Evolutionary conservation across 2,888 invertebrate genomes (phyloP).

Genomic region (Drosophila mercatorum): DNA sequence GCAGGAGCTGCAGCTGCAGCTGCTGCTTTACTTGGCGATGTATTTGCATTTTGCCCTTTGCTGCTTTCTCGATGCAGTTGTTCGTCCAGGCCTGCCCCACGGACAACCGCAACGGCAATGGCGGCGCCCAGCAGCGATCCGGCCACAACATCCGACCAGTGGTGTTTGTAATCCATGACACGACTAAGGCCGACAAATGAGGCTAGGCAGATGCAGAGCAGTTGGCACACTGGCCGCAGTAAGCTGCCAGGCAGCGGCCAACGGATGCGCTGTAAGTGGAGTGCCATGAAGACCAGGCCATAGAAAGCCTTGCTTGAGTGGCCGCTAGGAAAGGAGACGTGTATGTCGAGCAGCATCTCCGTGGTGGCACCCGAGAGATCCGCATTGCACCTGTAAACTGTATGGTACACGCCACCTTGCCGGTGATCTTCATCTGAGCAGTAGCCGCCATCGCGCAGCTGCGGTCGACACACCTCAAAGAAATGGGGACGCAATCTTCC

Average conservation of each 20-base stretch:
- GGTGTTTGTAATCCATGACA: slow-evolving; percentile 98
- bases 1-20: not conserved
- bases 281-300: slow-evolving; percentile 65
- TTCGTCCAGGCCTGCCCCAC: slow-evolving; percentile 47
- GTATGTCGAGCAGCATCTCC: slow-evolving; percentile 46
- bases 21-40: slow-evolving; percentile 5
- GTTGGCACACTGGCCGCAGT: slow-evolving; percentile 86
- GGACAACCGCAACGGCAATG: slow-evolving; percentile 87
- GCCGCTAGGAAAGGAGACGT: slow-evolving; percentile 78
- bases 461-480: slow-evolving; percentile 66
- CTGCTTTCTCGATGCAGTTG: slow-evolving; percentile 10
- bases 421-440: slow-evolving; percentile 50
- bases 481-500: slow-evolving; percentile 77
- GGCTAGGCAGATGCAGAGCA: slow-evolving; percentile 90
- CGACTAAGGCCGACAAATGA: slow-evolving; percentile 94
- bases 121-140: slow-evolving; percentile 90
- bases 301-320: slow-evolving; percentile 70
- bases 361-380: slow-evolving; percentile 27
- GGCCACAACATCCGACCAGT: slow-evolving; percentile 97
- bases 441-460: slow-evolving; percentile 48
- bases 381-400: slow-evolving; percentile 45
- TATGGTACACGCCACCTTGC: slow-evolving; percentile 46
- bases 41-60: slow-evolving; percentile 6
- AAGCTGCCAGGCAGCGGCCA: slow-evolving; percentile 46
- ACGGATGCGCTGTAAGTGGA: slow-evolving; percentile 62